phyloP scores from a whole-genome alignment of 2,888 invertebrate genomes.

The Zhengitettix transpicula region DNA sequence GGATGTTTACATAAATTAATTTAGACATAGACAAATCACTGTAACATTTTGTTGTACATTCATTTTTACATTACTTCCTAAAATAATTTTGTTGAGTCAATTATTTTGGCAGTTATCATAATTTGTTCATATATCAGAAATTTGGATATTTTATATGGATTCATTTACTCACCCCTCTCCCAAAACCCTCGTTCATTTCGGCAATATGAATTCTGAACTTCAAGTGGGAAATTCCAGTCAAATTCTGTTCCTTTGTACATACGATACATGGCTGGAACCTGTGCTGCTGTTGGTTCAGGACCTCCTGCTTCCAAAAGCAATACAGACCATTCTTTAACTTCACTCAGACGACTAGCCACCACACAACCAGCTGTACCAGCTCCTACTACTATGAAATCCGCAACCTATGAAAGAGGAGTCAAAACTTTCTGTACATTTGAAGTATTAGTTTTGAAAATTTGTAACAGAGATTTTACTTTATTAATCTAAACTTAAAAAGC shows the following conservation, averaged over 20 bases:
- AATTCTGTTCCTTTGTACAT: conserved; percentile 1
- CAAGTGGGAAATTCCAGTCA: conserved; percentile 2
- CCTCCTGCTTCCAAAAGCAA: neutral
- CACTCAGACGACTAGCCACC: neutral
- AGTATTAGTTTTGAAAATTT: neutral
- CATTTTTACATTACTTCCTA: no score
- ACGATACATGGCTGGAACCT: conserved; percentile 2
- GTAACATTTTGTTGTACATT: no score
- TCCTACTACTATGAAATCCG: neutral
- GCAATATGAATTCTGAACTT: neutral
- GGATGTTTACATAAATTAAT: no score
- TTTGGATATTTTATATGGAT: no score
- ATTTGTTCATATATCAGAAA: no score
- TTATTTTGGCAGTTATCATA: no score
- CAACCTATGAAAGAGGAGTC: neutral
- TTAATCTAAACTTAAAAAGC: neutral
- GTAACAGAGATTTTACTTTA: neutral
- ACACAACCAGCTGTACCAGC: neutral
- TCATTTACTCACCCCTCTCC: neutral
- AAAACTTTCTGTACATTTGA: no score
- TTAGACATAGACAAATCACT: no score
- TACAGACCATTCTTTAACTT: neutral
- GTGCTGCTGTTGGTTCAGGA: neutral
- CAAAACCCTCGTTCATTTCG: conserved; percentile 2
- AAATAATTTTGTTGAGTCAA: no score